Conservation (phyloP, 2,888 invertebrate species). For the Volucella bombylans region DNA sequence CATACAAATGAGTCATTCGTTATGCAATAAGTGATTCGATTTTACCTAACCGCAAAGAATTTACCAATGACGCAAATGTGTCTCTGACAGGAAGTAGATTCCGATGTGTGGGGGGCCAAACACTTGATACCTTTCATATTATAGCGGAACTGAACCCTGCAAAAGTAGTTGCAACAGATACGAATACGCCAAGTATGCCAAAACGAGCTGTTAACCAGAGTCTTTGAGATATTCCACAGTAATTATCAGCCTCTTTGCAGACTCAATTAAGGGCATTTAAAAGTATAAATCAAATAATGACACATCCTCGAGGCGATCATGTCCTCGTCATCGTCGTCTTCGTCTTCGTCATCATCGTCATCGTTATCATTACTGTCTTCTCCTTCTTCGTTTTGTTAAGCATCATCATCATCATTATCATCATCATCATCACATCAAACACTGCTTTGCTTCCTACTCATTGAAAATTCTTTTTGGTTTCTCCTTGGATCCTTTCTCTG, state of each 20-base stretch:
- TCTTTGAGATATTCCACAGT: constrained; percentile 54
- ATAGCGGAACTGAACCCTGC: constrained; percentile 37
- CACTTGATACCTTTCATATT: constrained; percentile 57
- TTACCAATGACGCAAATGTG: neutral
- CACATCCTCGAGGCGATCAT: constrained; percentile 76
- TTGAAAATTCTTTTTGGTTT: constrained; percentile 38
- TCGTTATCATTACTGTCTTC: constrained; percentile 42
- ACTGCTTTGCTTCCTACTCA: constrained; percentile 55
- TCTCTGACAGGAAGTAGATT: constrained; percentile 30
- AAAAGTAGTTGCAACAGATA: constrained; percentile 27
- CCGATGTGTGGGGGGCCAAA: constrained; percentile 40
- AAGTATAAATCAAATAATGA: constrained; percentile 76
- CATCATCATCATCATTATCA: constrained; percentile 33
- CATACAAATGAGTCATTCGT: too few species aligned
- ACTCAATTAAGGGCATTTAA: constrained; percentile 76
- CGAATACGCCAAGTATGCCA: constrained; percentile 51
- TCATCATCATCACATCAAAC: constrained; percentile 48
- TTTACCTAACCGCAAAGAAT: constrained; percentile 32
- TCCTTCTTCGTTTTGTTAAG: neutral
- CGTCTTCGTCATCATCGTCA: constrained; percentile 49
- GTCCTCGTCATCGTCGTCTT: constrained; percentile 71
- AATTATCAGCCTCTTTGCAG: constrained; percentile 74
- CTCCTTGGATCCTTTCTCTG: constrained; percentile 34
- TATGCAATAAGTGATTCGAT: neutral
- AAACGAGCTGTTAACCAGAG: constrained; percentile 59